These are phyloP conservation scores for Lasioglossum oenotherae DNA, from an alignment of 2,888 invertebrate species.

Conservation along the genomic window DNA sequence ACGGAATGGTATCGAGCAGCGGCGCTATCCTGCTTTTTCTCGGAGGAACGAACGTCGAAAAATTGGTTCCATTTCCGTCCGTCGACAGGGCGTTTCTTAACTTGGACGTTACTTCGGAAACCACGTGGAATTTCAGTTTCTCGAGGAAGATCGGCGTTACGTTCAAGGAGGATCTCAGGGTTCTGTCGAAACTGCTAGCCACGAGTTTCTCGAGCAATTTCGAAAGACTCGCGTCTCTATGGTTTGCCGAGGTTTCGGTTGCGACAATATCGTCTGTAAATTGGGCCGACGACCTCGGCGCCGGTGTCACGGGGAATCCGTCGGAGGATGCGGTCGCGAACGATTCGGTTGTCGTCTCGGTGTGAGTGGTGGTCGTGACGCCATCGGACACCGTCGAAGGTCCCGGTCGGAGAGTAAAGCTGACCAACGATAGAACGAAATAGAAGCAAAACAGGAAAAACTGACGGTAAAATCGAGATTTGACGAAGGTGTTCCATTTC, in stretches of 20 bases:
- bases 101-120: constrained; percentile 72
- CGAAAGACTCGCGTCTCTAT: constrained; percentile 59
- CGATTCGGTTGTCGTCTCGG: constrained; percentile 32
- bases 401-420: constrained; percentile 95
- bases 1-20: not conserved
- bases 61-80: constrained; percentile 25
- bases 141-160: constrained; percentile 65
- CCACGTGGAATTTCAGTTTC: constrained; percentile 72
- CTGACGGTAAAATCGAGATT: constrained; percentile 94
- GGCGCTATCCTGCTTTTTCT: constrained; percentile 8
- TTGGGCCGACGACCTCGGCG: not conserved
- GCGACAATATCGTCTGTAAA: not conserved
- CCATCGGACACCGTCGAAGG: constrained; percentile 83
- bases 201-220: constrained; percentile 73
- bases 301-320: not conserved
- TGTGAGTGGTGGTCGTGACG: constrained; percentile 12
- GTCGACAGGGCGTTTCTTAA: constrained; percentile 69
- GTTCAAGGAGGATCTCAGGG: constrained; percentile 69
- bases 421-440: constrained; percentile 94
- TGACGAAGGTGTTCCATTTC: constrained; percentile 99
- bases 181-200: constrained; percentile 69
- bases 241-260: too few species aligned
- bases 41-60: not conserved
- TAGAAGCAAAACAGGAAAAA: constrained; percentile 96
- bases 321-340: not conserved